These are phyloP conservation scores for Euglossa dilemma DNA, from an alignment of 1,140 invertebrate genomes.

Conservation along the genomic window DNA sequence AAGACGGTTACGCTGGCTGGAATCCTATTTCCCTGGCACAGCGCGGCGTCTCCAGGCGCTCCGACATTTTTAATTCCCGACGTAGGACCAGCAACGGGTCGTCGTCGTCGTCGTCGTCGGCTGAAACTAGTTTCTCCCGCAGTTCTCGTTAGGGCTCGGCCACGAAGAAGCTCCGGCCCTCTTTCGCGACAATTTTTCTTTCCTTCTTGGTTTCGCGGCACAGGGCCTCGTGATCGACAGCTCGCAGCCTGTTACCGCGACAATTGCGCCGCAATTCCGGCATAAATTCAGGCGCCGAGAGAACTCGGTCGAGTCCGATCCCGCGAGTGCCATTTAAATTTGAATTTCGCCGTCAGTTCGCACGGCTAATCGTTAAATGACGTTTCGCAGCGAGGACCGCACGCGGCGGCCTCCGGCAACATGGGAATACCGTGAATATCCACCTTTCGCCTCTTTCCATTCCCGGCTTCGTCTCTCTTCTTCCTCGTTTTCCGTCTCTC, in stretches of 20 bases:
- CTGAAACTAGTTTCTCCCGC: neutral
- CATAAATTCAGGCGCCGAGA: conserved; percentile 48
- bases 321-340: conserved; percentile 65
- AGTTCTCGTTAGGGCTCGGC: neutral
- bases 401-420: conserved; percentile 21
- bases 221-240: neutral
- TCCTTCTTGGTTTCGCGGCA: neutral
- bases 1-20: neutral
- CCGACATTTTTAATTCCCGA: neutral
- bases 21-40: neutral
- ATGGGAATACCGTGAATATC: conserved; percentile 47
- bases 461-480: conserved; percentile 16
- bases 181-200: neutral
- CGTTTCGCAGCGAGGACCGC: conserved; percentile 56
- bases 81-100: too few species aligned
- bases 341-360: conserved; percentile 64
- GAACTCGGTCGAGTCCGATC: conserved; percentile 46
- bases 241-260: conserved; percentile 5
- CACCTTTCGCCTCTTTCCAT: conserved; percentile 33
- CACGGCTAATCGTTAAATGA: conserved; percentile 71
- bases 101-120: neutral
- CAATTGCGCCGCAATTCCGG: conserved; percentile 45
- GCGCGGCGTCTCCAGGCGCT: too few species aligned
- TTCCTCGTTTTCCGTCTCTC: conserved; percentile 28
- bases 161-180: neutral